Percentiles rank a stretch among this genome's conserved stretches.
phyloP scores from a whole-genome alignment of 2,888 invertebrate genomes.

The Melipona bicolor region DNA sequence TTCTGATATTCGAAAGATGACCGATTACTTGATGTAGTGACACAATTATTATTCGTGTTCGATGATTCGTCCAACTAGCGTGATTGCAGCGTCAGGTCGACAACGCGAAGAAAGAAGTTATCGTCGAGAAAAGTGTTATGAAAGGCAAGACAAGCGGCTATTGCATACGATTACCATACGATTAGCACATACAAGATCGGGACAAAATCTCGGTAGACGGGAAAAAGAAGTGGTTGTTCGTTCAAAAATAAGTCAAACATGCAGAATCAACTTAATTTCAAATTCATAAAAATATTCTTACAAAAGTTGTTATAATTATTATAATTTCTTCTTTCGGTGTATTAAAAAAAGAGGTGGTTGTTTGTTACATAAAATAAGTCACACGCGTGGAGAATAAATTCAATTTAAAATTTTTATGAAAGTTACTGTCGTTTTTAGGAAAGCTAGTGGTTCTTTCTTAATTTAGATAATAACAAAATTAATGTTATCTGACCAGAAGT shows the following conservation, averaged over 20 bases:
- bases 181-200: conserved; percentile 28
- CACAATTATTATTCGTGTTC: conserved; percentile 12
- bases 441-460: too few relatives aligned
- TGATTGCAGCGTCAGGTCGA: neutral
- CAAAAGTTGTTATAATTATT: neutral
- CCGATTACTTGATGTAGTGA: too few relatives aligned
- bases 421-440: too few relatives aligned
- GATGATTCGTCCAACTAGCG: conserved; percentile 13
- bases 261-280: neutral
- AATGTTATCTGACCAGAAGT: too few relatives aligned
- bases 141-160: conserved; percentile 21
- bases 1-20: neutral
- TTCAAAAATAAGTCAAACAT: neutral
- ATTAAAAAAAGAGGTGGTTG: too few relatives aligned
- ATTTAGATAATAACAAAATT: too few relatives aligned
- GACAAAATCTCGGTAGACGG: conserved; percentile 8
- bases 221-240: neutral
- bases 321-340: too few relatives aligned
- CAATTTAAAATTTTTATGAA: too few relatives aligned
- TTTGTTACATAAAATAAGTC: too few relatives aligned
- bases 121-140: conserved; percentile 33
- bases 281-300: neutral
- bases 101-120: conserved; percentile 25
- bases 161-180: conserved; percentile 37
- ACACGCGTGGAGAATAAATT: too few relatives aligned